Evolutionary conservation across 2,113 vertebrate species (phyloP).

Genomic region (Setophaga kirtlandii): DNA sequence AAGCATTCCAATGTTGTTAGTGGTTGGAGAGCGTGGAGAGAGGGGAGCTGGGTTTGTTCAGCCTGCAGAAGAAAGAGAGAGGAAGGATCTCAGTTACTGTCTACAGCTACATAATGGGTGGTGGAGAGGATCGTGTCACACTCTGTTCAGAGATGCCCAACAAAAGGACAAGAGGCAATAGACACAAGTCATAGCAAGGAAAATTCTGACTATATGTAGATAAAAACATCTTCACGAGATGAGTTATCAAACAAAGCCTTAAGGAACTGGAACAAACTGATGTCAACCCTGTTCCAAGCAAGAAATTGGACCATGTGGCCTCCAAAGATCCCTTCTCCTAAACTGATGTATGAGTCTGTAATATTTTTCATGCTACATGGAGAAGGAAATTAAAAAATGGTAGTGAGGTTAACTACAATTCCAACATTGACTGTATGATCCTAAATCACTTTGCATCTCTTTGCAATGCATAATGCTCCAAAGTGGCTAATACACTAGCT

Average conservation of each 20-base stretch:
- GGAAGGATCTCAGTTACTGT: background rate
- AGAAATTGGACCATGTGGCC: background rate
- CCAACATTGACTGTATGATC: background rate
- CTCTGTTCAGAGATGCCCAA: background rate
- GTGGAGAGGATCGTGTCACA: background rate
- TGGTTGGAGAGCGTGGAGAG: background rate
- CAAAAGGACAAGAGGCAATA: background rate
- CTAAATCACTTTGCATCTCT: background rate
- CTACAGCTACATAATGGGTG: background rate
- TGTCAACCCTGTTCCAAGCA: background rate
- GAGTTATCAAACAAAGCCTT: background rate
- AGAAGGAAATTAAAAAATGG: background rate
- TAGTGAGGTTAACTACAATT: background rate
- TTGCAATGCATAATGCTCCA: background rate
- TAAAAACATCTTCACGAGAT: background rate
- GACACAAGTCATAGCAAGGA: background rate
- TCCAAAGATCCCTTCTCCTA: background rate
- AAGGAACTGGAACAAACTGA: background rate
- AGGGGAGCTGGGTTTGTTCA: background rate
- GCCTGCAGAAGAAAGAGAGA: background rate
- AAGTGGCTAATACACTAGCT: background rate
- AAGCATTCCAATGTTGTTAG: background rate
- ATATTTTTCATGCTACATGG: background rate
- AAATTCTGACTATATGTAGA: background rate
- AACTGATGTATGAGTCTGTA: background rate